Conservation (phyloP, 1,140 invertebrate species). For the Hyposmocoma kahamanoa region DNA sequence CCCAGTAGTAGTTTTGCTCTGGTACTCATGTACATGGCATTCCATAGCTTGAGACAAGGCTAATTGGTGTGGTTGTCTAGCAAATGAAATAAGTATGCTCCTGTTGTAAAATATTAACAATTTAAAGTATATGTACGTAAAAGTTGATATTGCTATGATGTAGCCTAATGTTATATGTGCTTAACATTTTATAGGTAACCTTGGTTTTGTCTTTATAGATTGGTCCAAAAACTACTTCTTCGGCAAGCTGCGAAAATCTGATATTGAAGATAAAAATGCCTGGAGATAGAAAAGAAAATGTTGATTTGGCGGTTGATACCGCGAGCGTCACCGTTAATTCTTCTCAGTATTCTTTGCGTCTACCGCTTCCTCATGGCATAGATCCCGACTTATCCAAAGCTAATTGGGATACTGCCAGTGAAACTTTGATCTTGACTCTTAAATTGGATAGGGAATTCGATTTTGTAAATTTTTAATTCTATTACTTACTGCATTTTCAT, state of each 20-base stretch:
- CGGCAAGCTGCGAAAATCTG: conserved; percentile 90
- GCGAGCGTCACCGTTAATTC: conserved; percentile 78
- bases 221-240: conserved; percentile 86
- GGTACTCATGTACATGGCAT: too few relatives aligned
- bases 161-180: too few relatives aligned
- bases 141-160: too few relatives aligned
- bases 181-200: too few relatives aligned
- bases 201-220: conserved; percentile 82
- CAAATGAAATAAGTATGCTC: too few relatives aligned
- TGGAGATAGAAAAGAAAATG: conserved; percentile 78
- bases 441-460: conserved; percentile 85
- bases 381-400: conserved; percentile 86
- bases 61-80: too few relatives aligned
- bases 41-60: too few relatives aligned
- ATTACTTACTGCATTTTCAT: too few relatives aligned
- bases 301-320: conserved; percentile 81
- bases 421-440: conserved; percentile 81
- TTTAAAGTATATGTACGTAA: too few relatives aligned
- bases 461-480: conserved; percentile 88
- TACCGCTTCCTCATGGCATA: conserved; percentile 85
- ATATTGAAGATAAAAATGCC: conserved; percentile 84
- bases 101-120: too few relatives aligned
- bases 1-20: too few relatives aligned
- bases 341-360: conserved; percentile 78
- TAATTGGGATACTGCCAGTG: conserved; percentile 81